Evolutionary conservation across 2,113 vertebrate genomes (phyloP).

Genomic region (Seriola quinqueradiata): DNA sequence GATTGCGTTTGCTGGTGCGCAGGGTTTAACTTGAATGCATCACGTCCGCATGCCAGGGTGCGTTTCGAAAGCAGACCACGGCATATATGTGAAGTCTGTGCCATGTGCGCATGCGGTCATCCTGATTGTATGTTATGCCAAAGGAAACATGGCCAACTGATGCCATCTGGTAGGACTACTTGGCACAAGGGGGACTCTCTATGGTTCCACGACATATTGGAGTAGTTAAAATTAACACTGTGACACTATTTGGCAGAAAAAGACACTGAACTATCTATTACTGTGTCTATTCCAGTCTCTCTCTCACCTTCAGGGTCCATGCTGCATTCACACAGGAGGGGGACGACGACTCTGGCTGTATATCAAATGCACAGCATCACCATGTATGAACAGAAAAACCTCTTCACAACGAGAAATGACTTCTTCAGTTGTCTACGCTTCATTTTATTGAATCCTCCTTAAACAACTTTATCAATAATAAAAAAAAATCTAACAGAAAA

Average conservation of each 20-base stretch:
- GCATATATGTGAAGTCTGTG: constrained; percentile 36
- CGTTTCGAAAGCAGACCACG: constrained; percentile 2
- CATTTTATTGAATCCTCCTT: constrained; percentile 70
- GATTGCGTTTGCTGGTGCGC: not conserved
- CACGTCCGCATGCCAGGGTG: not conserved
- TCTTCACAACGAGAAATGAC: constrained; percentile 8
- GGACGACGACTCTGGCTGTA: not conserved
- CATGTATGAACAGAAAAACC: constrained; percentile 1
- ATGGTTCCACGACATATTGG: constrained; percentile 84
- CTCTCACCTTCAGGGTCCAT: constrained; percentile 43
- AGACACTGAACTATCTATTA: constrained; percentile 73
- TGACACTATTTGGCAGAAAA: constrained; percentile 85
- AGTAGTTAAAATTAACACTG: constrained; percentile 88
- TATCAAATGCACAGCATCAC: not conserved
- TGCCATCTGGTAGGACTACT: constrained; percentile 86
- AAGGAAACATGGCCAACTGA: constrained; percentile 79
- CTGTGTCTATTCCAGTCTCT: constrained; percentile 72
- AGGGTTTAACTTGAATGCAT: not conserved
- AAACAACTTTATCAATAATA: constrained; percentile 56
- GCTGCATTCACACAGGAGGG: not conserved
- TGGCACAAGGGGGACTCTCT: constrained; percentile 78
- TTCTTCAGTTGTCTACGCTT: not conserved
- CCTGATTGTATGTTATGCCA: constrained; percentile 77
- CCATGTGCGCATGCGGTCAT: constrained; percentile 72
- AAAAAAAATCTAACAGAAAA: constrained; percentile 46